Evolutionary conservation across 1,140 invertebrate genomes (phyloP), one percentile per base, ranked within the genome.

Genomic region (Drosophila pectinifera): DNA sequence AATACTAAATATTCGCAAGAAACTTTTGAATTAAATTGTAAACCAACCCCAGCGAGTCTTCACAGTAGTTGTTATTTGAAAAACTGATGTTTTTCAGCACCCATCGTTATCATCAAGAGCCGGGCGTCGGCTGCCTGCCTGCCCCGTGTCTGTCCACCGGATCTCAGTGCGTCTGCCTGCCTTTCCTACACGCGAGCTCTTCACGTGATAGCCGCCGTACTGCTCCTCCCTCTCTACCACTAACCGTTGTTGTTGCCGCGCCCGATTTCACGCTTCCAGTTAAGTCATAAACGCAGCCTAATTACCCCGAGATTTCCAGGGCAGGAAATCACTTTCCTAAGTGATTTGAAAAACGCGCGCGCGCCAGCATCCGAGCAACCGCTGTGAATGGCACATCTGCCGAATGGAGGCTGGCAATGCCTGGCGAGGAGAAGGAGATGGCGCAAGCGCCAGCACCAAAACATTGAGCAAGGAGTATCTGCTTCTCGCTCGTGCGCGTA

Each of bases 371-470:
- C 49, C 49, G 18, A 62, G 18, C 4, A 3, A 26, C 68, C 49
- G 36, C 48, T 74, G 59, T 38, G 68, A 81, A 57, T 63, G 73
- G 18, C 68, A 38, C 31, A 63, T 45, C 41, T 11, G 20, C 16
- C 8, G 10, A 18, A 28, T 31, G 10, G 22, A 20, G 22, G 49
- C 54, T 85, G 81, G 78, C 82, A 74, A 65, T 65, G 79, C 79
- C 41, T 8, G 28, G n/a, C 11, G 48, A 18, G 46, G 24, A 54
- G 18, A 70, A 18, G 46, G 24, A 54, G 18, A 70, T 39, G 26
- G 83, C 83, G 79, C 83, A 79, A 77, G 51, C 83, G 79, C 63
- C 46, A 45, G 57, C 61, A 84, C 77, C 76, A 58, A 70, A 79
- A 80, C 51, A 80, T 79, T 80, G 77, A 81, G 78, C 81, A 84